Base-by-base conservation (phyloP, 2,888 invertebrate genomes). In the Himalopsyche tibetana region DNA sequence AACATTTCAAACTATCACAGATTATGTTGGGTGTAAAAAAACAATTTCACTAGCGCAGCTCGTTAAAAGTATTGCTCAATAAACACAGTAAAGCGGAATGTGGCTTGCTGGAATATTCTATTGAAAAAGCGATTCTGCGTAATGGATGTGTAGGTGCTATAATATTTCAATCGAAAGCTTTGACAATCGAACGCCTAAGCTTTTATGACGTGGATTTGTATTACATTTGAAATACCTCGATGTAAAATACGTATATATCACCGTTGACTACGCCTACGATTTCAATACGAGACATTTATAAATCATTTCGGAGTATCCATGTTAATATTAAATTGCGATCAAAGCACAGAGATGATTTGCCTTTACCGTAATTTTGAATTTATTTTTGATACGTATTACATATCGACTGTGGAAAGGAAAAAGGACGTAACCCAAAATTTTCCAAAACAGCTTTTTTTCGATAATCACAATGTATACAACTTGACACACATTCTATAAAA, bases 31-130 rank as follows among this genome's bases (percentile, higher is more conserved):
- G 19, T 5, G 11, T 12, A 45, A 80, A 80, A 80, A 80, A 40
- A 11, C 19, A 45, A 42, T 80, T 80, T 80, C 80, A 19, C 19
- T 28, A 36, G 15, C 40, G 15, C 80, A 55, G 80, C 56, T 84
- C 80, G 84, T 84, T 84, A 80, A 84, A 84, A 84, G 80, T 56
- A 63, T 81, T 56, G 80, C 84, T 55, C 84, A 80, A 80, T 80
- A 84, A 84, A 42, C 42, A 80, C 55, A n/a, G 17, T 55, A 17
- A 55, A 40, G 45, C 36, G 28, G 80, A 84, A 55, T 63, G 19
- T 63, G 63, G 28, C 8, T 63, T 63, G 11, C 63, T 63, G 63
- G 56, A 56, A 56, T 56, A 56, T 63, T 19, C 11, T 28, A 63
- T 63, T 63, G 63, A 63, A 63, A 63, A 63, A 63, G 63, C 63